phyloP scores from a whole-genome alignment of 2,113 vertebrate genomes.

The Lota lota region DNA sequence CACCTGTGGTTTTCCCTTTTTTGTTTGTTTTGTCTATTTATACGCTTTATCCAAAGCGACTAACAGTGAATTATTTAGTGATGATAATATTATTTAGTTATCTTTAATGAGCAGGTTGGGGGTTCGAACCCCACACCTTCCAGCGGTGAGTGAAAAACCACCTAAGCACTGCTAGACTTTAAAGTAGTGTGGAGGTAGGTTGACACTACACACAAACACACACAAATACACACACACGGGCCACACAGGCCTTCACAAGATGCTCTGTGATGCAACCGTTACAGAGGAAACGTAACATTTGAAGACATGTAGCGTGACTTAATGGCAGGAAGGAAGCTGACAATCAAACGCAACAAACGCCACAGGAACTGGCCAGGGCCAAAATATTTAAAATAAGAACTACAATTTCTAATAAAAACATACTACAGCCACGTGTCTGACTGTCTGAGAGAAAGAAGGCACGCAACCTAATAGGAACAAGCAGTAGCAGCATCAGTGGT shows the following conservation, averaged over 20 bases:
- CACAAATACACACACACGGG: slow-evolving; percentile 8
- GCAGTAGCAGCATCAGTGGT: slow-evolving; percentile 2
- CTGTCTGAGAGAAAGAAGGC: slow-evolving; percentile 6
- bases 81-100: background rate
- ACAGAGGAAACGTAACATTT: slow-evolving; percentile 75
- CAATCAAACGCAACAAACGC: slow-evolving; percentile 55
- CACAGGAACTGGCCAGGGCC: background rate
- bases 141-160: background rate
- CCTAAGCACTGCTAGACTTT: too few relatives aligned
- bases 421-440: background rate
- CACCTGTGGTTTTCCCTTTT: background rate
- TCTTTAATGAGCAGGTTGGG: too few relatives aligned
- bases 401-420: background rate
- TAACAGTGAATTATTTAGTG: too few relatives aligned
- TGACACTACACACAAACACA: background rate
- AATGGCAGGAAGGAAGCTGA: slow-evolving; percentile 28
- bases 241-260: slow-evolving; percentile 31
- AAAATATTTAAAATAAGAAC: background rate
- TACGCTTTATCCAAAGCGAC: too few relatives aligned
- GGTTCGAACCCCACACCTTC: too few relatives aligned
- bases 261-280: slow-evolving; percentile 75
- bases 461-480: slow-evolving; percentile 50
- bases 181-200: too few relatives aligned
- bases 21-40: background rate
- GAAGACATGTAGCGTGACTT: slow-evolving; percentile 57